A percentile compares a stretch with the other conserved stretches of the same genome.
These are phyloP conservation scores for Glyphotaelius pellucidus DNA, from an alignment of 2,888 invertebrate genomes.

Conservation along the genomic window DNA sequence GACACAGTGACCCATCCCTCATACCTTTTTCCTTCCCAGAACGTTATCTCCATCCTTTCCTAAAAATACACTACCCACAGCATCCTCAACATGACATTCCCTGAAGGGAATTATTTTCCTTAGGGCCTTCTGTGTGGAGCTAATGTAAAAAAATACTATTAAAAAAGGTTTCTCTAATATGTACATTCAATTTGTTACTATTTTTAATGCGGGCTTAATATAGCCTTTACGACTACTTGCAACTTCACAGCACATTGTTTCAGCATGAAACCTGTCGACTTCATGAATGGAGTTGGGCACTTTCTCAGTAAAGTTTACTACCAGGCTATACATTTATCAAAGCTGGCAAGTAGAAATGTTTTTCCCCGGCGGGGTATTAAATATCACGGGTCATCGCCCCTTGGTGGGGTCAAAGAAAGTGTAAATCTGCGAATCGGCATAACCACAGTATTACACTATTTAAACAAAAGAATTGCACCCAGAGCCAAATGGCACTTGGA, in stretches of 20 bases:
- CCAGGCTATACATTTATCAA: neutral
- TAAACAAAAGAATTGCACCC: neutral
- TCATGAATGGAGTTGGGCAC: neutral
- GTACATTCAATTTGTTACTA: neutral
- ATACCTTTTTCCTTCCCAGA: no score
- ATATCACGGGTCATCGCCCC: neutral
- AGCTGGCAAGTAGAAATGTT: neutral
- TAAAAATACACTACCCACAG: no score
- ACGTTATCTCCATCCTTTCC: no score
- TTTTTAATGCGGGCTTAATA: no score
- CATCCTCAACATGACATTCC: no score
- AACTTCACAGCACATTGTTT: neutral
- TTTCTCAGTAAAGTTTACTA: neutral
- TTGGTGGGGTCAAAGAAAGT: neutral
- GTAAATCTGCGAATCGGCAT: neutral
- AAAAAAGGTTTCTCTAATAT: neutral
- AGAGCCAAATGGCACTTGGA: neutral
- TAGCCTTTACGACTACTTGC: neutral
- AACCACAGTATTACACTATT: neutral
- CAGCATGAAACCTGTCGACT: neutral
- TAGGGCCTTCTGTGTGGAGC: no score
- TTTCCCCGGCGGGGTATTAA: neutral
- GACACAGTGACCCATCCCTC: no score
- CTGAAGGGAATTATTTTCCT: no score
- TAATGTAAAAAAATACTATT: no score